Percentiles rank a stretch among this genome's conserved stretches.
These are phyloP conservation scores for rat (Rattus norvegicus) DNA, from an alignment of 2,113 vertebrate genomes.

Conservation along the genomic window GRCr8 NC_086022.1:132860001-132860500, in stretches of 20 bases:
- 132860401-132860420: neutral
- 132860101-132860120: neutral
- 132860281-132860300: neutral
- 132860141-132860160: neutral
- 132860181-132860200: neutral
- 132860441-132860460: constrained; percentile 54
- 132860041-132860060: neutral
- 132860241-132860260: neutral
- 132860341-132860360: neutral
- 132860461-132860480: neutral
- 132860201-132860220: neutral
- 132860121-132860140: neutral
- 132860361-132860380: neutral
- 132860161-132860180: neutral
- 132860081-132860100: neutral
- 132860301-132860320: neutral
- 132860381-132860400: neutral
- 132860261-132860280: neutral
- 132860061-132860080: neutral
- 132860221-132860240: neutral
- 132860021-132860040: neutral
- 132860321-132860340: neutral
- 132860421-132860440: neutral
- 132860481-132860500: neutral
- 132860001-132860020: neutral